These are phyloP conservation scores for Pseudopipra pipra DNA, from an alignment of 2,113 vertebrate species.

Conservation along the genomic window DNA sequence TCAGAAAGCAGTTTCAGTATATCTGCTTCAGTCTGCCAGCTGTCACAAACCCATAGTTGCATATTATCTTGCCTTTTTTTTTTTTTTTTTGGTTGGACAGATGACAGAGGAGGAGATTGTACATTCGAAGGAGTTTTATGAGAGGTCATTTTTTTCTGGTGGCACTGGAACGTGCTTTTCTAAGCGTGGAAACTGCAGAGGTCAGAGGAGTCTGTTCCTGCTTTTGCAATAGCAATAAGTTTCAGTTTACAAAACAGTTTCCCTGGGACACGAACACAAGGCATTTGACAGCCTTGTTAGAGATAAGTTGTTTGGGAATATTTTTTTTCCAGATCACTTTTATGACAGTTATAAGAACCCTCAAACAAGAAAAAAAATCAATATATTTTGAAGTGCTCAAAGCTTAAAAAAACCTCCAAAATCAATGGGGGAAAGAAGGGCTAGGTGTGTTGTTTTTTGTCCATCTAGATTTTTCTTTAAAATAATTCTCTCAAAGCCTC, in stretches of 20 bases:
- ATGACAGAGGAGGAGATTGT: background rate
- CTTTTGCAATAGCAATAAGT: background rate
- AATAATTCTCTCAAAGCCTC: background rate
- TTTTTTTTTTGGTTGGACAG: fast-evolving
- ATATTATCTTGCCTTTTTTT: background rate
- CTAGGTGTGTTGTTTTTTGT: background rate
- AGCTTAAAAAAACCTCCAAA: background rate
- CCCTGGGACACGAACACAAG: background rate
- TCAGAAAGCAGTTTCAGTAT: background rate
- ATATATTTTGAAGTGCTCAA: background rate
- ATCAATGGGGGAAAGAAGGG: background rate
- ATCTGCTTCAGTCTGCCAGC: background rate
- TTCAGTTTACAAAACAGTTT: conserved; percentile 43
- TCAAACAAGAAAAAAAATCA: background rate
- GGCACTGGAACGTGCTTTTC: background rate
- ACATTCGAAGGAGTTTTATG: background rate
- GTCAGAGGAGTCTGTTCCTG: conserved; percentile 18
- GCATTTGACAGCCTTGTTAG: background rate
- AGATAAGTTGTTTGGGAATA: background rate
- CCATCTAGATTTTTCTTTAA: background rate
- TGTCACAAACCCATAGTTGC: background rate
- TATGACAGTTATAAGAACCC: background rate
- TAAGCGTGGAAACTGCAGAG: background rate
- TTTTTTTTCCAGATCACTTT: background rate
- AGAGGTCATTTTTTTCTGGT: background rate